Evolutionary conservation across 37 sponge, comb jelly and placozoan genomes (phyloP), one percentile per base, ranked within the genome.

Genomic region (Oopsacas minuta): DNA sequence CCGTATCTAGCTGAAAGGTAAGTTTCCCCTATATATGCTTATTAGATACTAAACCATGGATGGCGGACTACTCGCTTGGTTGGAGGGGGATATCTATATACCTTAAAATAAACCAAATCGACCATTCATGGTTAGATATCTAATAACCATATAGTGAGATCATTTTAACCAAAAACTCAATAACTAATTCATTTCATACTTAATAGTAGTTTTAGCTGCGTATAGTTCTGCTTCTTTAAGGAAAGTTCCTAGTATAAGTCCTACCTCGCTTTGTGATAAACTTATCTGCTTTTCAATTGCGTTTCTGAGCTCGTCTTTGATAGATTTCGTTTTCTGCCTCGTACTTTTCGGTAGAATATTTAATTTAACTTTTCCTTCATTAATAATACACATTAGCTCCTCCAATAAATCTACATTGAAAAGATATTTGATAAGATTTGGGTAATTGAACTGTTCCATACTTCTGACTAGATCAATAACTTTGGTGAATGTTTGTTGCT

Each of bases 301-400:
- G 22, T 32, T 10, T 61, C 75, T 61, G 75, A 61, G 28, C 28
- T 61, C 75, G 32, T 61, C 75, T 61, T 61, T 61, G 5, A 12
- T 25, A 12, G 75, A n/a, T 61, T 61, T 61, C 28, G 75, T n/a
- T 12, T 61, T 61, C 28, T 61, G 75, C 28, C 28, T 61, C 22
- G 75, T 25, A 3, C 28, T n/a, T 12, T 61, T 61, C 28, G 75
- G 75, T 3, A 61, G 30, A 61, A 61, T 61, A n/a, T 61, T 61
- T 34, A 61, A 34, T 61, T 61, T 61, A 25, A 61, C 75, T 61
- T 61, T 61, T 34, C 75, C 75, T 12, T 61, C 75, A 61, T 61
- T 61, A 25, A n/a, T n/a, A 25, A 61, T 25, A 61, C 75, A 61
- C 75, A 61, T 61, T 34, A 61, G 75, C 28, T 61, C 75, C 30